phyloP scores from a whole-genome alignment of 2,888 invertebrate species.

The Drosophila atripex region DNA sequence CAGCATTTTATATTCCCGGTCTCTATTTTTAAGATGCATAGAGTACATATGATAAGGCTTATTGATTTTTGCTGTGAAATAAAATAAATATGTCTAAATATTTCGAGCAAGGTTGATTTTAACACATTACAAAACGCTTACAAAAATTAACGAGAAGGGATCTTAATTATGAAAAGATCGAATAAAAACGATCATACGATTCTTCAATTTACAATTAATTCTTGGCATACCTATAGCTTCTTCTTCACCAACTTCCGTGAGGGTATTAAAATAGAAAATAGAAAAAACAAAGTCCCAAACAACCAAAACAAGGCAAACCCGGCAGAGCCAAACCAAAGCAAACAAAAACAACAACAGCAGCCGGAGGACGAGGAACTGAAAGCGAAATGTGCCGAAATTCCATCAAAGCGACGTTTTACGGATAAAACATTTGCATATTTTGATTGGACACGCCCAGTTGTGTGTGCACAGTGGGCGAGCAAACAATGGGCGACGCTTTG shows the following conservation, averaged over 20 bases:
- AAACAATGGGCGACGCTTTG: slow-evolving; percentile 61
- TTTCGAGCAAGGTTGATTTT: no score
- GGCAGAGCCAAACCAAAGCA: slow-evolving; percentile 56
- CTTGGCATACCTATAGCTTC: not conserved
- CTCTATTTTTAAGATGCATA: not conserved
- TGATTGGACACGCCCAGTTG: slow-evolving; percentile 73
- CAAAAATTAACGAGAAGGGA: no score
- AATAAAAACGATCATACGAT: no score
- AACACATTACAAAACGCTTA: no score
- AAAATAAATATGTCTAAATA: not conserved
- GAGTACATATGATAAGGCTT: no score
- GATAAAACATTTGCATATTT: slow-evolving; percentile 77
- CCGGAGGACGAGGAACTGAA: slow-evolving; percentile 13
- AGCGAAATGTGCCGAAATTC: slow-evolving; percentile 73
- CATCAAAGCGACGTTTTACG: slow-evolving; percentile 76
- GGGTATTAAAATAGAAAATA: slow-evolving; percentile 33
- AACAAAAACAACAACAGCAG: slow-evolving; percentile 54
- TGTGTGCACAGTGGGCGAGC: slow-evolving; percentile 60
- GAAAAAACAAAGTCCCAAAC: slow-evolving; percentile 17
- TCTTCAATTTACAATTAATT: not conserved
- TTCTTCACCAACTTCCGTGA: no score
- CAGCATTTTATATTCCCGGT: no score
- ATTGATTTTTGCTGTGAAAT: no score
- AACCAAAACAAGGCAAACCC: slow-evolving; percentile 57
- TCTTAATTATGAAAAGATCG: not conserved